phyloP scores from a whole-genome alignment of 2,797 vertebrate genomes.

The Sciurus vulgaris region DNA sequence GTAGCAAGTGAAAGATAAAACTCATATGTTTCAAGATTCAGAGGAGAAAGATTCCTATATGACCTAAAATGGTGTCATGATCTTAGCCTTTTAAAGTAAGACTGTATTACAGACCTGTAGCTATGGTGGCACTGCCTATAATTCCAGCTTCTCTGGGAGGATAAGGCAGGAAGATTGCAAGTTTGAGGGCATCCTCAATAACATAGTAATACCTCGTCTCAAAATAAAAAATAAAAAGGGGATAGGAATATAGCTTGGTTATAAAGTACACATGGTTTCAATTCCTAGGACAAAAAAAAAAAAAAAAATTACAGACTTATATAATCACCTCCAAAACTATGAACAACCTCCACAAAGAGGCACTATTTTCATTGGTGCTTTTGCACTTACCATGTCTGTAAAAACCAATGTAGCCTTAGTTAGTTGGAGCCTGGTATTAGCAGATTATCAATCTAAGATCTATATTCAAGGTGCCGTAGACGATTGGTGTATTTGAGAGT shows the following conservation, averaged over 20 bases:
- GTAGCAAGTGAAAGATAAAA: conserved; percentile 37
- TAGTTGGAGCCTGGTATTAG: neutral
- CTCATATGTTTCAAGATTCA: conserved; percentile 32
- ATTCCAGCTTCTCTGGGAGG: too few species aligned
- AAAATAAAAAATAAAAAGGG: too few species aligned
- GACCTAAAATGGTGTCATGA: conserved; percentile 37
- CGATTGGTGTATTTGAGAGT: conserved; percentile 6
- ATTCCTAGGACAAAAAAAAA: too few species aligned
- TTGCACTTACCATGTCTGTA: neutral
- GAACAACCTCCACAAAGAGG: neutral
- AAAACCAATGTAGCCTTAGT: neutral
- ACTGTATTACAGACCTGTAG: neutral
- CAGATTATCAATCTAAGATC: neutral
- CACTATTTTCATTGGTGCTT: neutral
- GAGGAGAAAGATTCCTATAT: neutral
- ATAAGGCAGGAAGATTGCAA: too few species aligned
- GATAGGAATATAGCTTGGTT: too few species aligned
- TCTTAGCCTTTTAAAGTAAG: conserved; percentile 59
- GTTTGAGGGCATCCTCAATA: too few species aligned
- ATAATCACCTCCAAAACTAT: neutral
- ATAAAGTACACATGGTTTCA: too few species aligned
- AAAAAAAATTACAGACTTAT: too few species aligned
- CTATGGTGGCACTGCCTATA: too few species aligned
- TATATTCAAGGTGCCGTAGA: neutral
- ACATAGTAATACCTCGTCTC: too few species aligned